These are phyloP conservation scores for Anolis sagrei DNA, from an alignment of 2,113 vertebrate genomes.

Conservation along the genomic window DNA sequence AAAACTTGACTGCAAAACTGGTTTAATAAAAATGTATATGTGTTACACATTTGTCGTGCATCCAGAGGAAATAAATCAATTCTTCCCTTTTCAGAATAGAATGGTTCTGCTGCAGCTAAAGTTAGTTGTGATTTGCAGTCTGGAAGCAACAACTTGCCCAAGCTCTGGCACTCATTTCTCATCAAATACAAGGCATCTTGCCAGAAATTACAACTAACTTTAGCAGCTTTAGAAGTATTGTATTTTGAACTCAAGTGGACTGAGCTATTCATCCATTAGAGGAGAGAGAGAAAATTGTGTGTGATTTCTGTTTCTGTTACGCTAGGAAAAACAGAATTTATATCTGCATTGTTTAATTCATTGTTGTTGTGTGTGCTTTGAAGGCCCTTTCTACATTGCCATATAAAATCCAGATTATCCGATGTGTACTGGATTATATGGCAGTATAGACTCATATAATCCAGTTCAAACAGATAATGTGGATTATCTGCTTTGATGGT, in stretches of 20 bases:
- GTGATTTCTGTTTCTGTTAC: not conserved
- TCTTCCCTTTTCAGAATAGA: not conserved
- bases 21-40: not conserved
- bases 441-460: too few species aligned
- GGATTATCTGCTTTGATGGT: too few species aligned
- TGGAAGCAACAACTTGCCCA: not conserved
- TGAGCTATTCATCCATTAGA: not conserved
- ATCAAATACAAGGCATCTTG: not conserved
- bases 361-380: too few species aligned
- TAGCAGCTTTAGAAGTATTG: not conserved
- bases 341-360: not conserved
- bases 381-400: too few species aligned
- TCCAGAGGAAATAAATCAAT: not conserved
- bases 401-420: too few species aligned
- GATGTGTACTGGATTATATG: too few species aligned
- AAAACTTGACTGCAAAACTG: not conserved
- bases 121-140: not conserved
- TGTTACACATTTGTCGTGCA: not conserved
- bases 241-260: not conserved
- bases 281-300: not conserved
- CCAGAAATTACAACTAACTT: not conserved
- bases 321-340: not conserved
- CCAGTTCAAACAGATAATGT: too few species aligned
- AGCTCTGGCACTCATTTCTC: not conserved
- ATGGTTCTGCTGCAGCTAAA: not conserved